Evolutionary conservation across 2,888 invertebrate species (phyloP), one percentile per base, ranked within the genome.

Genomic region (Dorcus hopei): DNA sequence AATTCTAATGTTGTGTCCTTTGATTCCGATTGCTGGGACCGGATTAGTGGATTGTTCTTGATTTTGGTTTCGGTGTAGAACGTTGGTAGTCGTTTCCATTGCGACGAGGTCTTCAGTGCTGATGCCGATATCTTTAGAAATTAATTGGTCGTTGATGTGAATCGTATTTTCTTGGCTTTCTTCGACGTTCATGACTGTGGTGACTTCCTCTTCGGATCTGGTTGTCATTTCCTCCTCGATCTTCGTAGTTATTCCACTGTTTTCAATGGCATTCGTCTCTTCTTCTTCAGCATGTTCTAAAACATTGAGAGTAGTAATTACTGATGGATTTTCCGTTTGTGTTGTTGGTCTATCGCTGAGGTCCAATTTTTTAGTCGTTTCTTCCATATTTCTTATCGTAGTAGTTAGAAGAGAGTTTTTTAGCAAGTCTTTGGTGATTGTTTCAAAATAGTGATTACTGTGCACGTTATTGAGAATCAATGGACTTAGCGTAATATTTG

Each of bases 51-150:
- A 19, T 9, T 9, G 45, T 9, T 45, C 45, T 19, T 23, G 16
- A 23, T 9, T 16, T 45, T 45, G 45, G 16, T 45, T 45, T 33
- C 26, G 26, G 3, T 33, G 2, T 33, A 33, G 26, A 7, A 9
- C 63, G 39, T 51, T 70, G 1, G 77, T 78, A 3, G 77, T 78
- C 1, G 77, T 76, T 67, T 78, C 78, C 65, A 77, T 65, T 4
- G 77, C 77, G 38, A 78, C 65, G 38, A 78, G 67, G 64, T 77
- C 77, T 68, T 78, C 78, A 4, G 75, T 74, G 56, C 74, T 77
- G 3, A 71, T 65, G 47, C 58, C 61, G 8, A 69, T 54, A 39
- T 71, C 70, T 56, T 66, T 67, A 49, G n/a, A n/a, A 40, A 38
- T 54, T 7, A 26, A 38, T 6, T 33, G 16, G 50, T 57, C 14